Evolutionary conservation across 2,797 vertebrate species (phyloP), one percentile per base, ranked within the genome.

Genomic region (Gastrophryne carolinensis): DNA sequence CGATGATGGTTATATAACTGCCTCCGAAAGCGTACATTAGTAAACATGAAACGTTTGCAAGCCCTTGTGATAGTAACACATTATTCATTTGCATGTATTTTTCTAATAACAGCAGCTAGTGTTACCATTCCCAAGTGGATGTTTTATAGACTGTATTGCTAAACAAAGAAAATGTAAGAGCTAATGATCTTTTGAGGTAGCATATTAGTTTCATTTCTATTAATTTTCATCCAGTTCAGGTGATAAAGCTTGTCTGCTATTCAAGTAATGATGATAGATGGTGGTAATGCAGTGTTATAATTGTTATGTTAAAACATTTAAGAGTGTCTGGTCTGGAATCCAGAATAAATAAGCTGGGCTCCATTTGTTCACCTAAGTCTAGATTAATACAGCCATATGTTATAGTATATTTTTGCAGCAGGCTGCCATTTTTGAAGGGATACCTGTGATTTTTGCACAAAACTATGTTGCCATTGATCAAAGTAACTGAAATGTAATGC

Each of bases 181-280:
- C 32, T 44, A 69, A 69, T 62, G 34, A 68, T 52, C 54, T 13
- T 49, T 41, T 44, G 57, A 41, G 27, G 34, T 39, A 41, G 26
- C 17, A 75, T 47, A 61, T 68, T 49, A 61, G 23, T 64, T 60
- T 41, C 32, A 13, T 61, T 34, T n/a, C 44, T 69, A 34, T 60
- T 61, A 44, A 75, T 52, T 69, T 26, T 54, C 17, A 69, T 56
- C 60, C 47, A 21, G 50, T 39, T 65, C 12, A 44, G 26, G 57
- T 47, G 35, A 34, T 57, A 1, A 75, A 61, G 52, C 50, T 17
- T 61, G 56, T 35, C 27, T 39, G 24, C 34, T 39, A 8, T 32
- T 35, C 26, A 34, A 61, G 50, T 69, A 61, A 75, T 39, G 63
- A 61, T 41, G 41, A 75, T 47, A 60, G 29, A 67, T 66, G 68